Evolutionary conservation across 2,113 vertebrate genomes (phyloP), one percentile per base, ranked within the genome.

Genomic region (Solea solea): DNA sequence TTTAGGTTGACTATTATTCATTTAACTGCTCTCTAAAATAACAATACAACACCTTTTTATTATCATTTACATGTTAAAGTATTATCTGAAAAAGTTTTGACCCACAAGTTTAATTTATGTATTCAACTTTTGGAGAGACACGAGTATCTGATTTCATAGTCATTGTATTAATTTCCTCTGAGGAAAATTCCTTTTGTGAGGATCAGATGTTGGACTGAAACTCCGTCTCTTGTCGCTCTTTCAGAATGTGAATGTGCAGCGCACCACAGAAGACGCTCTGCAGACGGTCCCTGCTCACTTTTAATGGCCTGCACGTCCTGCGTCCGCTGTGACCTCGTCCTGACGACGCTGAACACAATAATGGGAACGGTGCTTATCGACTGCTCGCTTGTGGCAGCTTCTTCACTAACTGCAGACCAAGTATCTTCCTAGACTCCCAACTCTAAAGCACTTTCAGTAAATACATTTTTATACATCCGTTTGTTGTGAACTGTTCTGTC

Each of bases 171-270:
- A 34, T 34, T 34, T 34, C 1, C 34, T 34, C 34, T 34, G 34
- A 34, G 34, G 3, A 34, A 34, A 34, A 34, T 34, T 34, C 34
- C 34, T 34, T 34, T 34, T 34, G 34, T 34, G 34, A 34, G 21
- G 5, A 34, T 34, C 34, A 34, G 34, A 34, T 34, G 34, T 5
- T 13, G 42, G 27, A 42, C 28, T 49, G 5, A 73, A 66, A 79
- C 61, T 34, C 2, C 0, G 27, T 44, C 41, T 7, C 16, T 9
- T 80, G 11, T 73, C 9, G 3, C 42, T 70, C 58, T 91, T 82
- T 64, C 93, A 97, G 96, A 97, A 96, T 54, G 95, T 97, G 61
- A 92, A 92, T 0, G 92, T 95, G 69, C 87, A 94, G 81, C 95
- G 96, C 71, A 94, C 92, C 3, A 87, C 92, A 9, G 95, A 96